These are phyloP conservation scores for Nanorana parkeri DNA, from an alignment of 2,113 vertebrate genomes.

Conservation along the genomic window DNA sequence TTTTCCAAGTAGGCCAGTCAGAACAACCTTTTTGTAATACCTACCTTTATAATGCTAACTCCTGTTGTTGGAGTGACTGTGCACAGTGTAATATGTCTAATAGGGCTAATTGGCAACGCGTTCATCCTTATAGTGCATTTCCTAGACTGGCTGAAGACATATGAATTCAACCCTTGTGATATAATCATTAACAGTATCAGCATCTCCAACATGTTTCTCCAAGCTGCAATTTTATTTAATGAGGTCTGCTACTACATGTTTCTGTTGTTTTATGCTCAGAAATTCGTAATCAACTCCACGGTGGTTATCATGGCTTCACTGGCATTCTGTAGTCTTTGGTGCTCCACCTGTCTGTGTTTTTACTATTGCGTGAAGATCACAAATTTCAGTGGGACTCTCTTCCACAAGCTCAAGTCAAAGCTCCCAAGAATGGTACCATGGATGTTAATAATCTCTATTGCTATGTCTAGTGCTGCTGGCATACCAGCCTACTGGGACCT, in stretches of 20 bases:
- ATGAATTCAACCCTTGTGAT: slow-evolving; percentile 34
- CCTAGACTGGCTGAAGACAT: slow-evolving; percentile 57
- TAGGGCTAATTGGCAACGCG: slow-evolving; percentile 34
- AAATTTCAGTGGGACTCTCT: slow-evolving; percentile 3
- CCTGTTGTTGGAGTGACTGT: neutral
- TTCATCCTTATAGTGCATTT: slow-evolving; percentile 51
- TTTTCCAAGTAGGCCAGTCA: neutral
- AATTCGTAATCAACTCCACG: neutral
- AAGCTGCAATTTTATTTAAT: slow-evolving; percentile 57
- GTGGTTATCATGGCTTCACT: slow-evolving; percentile 8
- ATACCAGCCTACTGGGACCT: slow-evolving; percentile 43
- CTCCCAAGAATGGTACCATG: slow-evolving; percentile 2
- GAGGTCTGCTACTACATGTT: neutral
- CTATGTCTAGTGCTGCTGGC: slow-evolving; percentile 3
- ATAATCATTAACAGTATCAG: slow-evolving; percentile 58
- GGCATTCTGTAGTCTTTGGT: slow-evolving; percentile 37
- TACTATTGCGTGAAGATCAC: slow-evolving; percentile 43
- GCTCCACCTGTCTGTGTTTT: slow-evolving; percentile 29
- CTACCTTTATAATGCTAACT: neutral
- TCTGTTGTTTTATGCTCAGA: neutral
- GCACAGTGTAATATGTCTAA: neutral
- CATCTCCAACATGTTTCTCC: slow-evolving; percentile 56
- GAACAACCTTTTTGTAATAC: neutral
- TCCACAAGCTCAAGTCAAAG: slow-evolving; percentile 26
- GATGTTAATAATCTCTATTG: slow-evolving; percentile 8